phyloP scores from a whole-genome alignment of 2,797 vertebrate genomes.

The Pseudochaenichthys georgianus region DNA sequence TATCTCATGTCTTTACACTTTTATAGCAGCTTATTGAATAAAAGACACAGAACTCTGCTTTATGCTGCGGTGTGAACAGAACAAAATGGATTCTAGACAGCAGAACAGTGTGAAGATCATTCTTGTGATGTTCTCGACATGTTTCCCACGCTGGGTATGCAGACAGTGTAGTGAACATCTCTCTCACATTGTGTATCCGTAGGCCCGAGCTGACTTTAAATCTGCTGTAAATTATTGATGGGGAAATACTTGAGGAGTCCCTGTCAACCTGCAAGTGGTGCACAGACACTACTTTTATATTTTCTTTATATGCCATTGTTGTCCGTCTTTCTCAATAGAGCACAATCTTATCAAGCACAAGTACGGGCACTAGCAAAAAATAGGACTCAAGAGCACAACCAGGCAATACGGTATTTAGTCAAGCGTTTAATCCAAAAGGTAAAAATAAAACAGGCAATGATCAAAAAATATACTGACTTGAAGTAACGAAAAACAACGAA shows the following conservation, averaged over 20 bases:
- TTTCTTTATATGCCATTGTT: neutral
- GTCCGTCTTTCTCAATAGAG: neutral
- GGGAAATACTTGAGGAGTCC: conserved; percentile 28
- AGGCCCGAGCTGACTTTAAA: conserved; percentile 45
- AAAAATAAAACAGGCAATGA: too few relatives aligned
- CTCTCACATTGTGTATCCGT: conserved; percentile 25
- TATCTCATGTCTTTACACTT: conserved; percentile 25
- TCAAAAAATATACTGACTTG: too few relatives aligned
- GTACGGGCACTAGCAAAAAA: too few relatives aligned
- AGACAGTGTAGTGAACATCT: conserved; percentile 28
- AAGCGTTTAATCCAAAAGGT: too few relatives aligned
- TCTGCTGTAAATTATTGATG: conserved; percentile 53
- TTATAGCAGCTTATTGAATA: conserved; percentile 3
- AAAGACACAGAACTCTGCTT: neutral
- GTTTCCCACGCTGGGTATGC: conserved; percentile 14
- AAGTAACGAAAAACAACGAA: too few relatives aligned
- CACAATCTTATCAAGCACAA: too few relatives aligned
- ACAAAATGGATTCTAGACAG: conserved; percentile 4
- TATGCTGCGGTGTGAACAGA: conserved; percentile 1
- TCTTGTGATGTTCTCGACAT: neutral
- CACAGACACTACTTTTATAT: conserved; percentile 6
- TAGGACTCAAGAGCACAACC: too few relatives aligned
- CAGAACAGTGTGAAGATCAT: neutral
- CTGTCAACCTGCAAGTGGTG: conserved; percentile 28
- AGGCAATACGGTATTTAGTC: too few relatives aligned